These are phyloP conservation scores for Steinernema feltiae DNA, from an alignment of 1,140 invertebrate species.

Conservation along the genomic window DNA sequence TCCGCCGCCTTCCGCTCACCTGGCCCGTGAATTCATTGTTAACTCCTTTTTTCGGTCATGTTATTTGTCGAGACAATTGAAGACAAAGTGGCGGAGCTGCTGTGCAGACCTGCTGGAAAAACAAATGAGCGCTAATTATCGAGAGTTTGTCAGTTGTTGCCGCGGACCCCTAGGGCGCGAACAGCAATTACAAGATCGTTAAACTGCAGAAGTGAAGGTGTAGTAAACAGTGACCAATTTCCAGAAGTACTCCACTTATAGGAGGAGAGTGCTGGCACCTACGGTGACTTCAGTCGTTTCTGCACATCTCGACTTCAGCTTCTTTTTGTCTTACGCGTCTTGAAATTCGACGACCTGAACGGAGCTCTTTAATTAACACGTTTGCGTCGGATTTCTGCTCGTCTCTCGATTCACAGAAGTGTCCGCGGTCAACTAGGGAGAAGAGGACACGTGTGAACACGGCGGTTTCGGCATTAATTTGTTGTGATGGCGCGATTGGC, in stretches of 20 bases:
- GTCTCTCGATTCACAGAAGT: background rate
- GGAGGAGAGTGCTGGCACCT: background rate
- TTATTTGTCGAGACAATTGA: no score
- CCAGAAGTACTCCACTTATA: background rate
- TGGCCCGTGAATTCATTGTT: background rate
- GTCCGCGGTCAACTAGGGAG: background rate
- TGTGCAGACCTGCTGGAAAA: background rate
- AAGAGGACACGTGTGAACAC: background rate
- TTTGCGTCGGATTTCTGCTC: background rate
- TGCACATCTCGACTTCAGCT: background rate
- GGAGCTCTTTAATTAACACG: background rate
- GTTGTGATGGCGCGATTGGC: background rate
- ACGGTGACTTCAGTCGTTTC: background rate
- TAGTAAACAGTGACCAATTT: conserved; percentile 14
- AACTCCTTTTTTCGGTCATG: background rate
- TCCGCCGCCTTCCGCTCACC: background rate
- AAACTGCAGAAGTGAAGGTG: background rate
- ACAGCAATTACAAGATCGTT: conserved; percentile 12
- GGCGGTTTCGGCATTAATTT: background rate
- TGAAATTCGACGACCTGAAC: conserved; percentile 8
- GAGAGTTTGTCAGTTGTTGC: background rate
- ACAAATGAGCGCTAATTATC: conserved; percentile 14
- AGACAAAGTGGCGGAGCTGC: no score
- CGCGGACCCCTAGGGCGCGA: conserved; percentile 6
- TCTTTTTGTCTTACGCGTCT: background rate